Evolutionary conservation across 2,888 invertebrate genomes (phyloP).

Genomic region (Digitonthophagus gazella): DNA sequence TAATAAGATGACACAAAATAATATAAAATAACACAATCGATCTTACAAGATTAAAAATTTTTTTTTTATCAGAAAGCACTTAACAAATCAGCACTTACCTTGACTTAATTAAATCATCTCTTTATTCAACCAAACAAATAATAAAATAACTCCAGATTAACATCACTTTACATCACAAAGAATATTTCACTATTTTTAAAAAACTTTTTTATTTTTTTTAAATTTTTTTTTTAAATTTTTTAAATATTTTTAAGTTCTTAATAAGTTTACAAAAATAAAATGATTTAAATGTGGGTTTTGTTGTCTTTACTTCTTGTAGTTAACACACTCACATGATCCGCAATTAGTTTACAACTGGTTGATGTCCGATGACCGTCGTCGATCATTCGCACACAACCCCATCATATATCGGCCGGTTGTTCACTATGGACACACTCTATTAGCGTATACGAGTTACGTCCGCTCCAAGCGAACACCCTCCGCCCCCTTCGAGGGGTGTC

Average conservation of each 20-base stretch:
- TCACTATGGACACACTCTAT: slow-evolving; percentile 41
- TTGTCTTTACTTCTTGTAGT: not conserved
- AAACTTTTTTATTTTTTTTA: too few species aligned
- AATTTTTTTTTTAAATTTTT: too few species aligned
- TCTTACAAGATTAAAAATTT: not conserved
- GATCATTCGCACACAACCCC: slow-evolving; percentile 21
- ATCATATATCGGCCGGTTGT: slow-evolving; percentile 40
- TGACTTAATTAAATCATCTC: not conserved
- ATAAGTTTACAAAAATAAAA: too few species aligned
- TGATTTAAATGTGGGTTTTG: not conserved
- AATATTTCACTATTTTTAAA: too few species aligned
- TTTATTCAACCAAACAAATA: not conserved
- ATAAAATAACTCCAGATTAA: too few species aligned
- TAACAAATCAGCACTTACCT: too few species aligned
- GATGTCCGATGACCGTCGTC: not conserved
- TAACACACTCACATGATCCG: not conserved
- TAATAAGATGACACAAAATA: not conserved
- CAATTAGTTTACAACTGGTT: not conserved
- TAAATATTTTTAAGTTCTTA: too few species aligned
- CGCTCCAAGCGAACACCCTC: slow-evolving; percentile 31
- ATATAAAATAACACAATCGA: not conserved
- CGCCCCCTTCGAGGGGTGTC: slow-evolving; percentile 43
- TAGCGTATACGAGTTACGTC: slow-evolving; percentile 38
- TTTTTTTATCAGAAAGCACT: not conserved
- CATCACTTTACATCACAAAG: too few species aligned